These are phyloP conservation scores for Apodemia duryi DNA, from an alignment of 2,888 invertebrate genomes.

Conservation along the genomic window DNA sequence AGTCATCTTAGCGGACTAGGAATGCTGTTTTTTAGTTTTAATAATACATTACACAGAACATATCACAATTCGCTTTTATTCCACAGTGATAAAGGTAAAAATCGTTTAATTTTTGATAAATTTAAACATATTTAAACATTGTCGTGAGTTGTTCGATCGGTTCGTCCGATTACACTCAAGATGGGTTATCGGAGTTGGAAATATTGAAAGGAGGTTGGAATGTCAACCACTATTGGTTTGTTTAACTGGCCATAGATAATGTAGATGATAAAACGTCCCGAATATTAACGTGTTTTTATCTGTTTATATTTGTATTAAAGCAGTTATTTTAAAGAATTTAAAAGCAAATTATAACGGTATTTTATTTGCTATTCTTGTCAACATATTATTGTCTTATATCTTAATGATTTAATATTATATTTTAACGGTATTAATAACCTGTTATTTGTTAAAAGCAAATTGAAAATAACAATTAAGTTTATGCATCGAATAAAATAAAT, in stretches of 20 bases:
- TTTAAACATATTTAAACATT: slow-evolving; percentile 29
- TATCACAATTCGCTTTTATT: slow-evolving; percentile 30
- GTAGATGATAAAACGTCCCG: slow-evolving; percentile 24
- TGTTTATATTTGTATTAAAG: slow-evolving; percentile 14
- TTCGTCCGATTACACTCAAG: slow-evolving; percentile 55
- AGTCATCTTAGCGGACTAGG: slow-evolving; percentile 60
- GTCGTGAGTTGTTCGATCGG: slow-evolving; percentile 35
- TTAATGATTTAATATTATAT: neutral
- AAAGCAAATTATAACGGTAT: neutral
- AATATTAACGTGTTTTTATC: slow-evolving; percentile 20
- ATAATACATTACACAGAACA: slow-evolving; percentile 19
- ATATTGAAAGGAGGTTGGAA: slow-evolving; percentile 58
- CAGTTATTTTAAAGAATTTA: neutral
- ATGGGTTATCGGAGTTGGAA: slow-evolving; percentile 56
- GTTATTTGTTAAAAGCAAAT: neutral
- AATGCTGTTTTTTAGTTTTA: slow-evolving; percentile 44
- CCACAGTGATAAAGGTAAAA: slow-evolving; percentile 32
- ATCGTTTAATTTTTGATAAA: slow-evolving; percentile 24
- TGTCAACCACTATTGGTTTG: slow-evolving; percentile 42
- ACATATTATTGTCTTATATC: neutral
- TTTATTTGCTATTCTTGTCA: slow-evolving; percentile 1
- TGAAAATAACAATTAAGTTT: neutral
- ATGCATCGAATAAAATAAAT: neutral
- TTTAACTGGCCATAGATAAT: slow-evolving; percentile 38
- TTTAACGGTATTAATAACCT: neutral